A percentile compares a stretch with the other conserved stretches of the same genome.
These are phyloP conservation scores for Stegana nigrithorax DNA, from an alignment of 2,888 invertebrate genomes.

Conservation along the genomic window DNA sequence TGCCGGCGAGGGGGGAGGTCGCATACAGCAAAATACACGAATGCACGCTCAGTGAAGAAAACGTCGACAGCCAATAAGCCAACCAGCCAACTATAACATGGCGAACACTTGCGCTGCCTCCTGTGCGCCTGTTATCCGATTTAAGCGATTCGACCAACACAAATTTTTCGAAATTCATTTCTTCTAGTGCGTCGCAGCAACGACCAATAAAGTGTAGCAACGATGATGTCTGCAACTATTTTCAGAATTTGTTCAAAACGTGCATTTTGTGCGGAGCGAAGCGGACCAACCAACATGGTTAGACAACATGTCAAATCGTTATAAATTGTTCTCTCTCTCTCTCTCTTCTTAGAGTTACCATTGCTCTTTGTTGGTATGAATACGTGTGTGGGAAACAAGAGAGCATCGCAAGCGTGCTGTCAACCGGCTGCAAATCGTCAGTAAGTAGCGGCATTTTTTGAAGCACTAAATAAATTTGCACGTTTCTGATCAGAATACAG, in stretches of 20 bases:
- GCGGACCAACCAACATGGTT: slow-evolving; percentile 35
- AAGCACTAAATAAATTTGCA: too few relatives aligned
- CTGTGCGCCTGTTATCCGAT: slow-evolving; percentile 63
- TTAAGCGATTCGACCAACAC: slow-evolving; percentile 69
- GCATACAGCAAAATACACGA: neutral
- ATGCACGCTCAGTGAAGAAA: slow-evolving; percentile 36
- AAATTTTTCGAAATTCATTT: slow-evolving; percentile 67
- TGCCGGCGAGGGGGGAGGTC: neutral
- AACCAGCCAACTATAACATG: slow-evolving; percentile 65
- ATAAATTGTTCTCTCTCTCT: too few relatives aligned
- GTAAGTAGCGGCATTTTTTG: too few relatives aligned
- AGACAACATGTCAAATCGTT: slow-evolving; percentile 6
- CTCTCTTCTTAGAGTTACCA: too few relatives aligned
- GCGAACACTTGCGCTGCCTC: slow-evolving; percentile 41
- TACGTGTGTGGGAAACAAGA: slow-evolving; percentile 10
- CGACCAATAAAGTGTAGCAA: slow-evolving; percentile 56
- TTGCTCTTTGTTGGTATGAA: neutral
- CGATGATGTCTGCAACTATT: slow-evolving; percentile 10
- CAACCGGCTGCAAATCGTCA: neutral
- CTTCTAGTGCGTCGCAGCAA: slow-evolving; percentile 38
- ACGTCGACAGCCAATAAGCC: slow-evolving; percentile 62
- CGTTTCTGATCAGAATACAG: too few relatives aligned
- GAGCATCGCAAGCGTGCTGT: slow-evolving; percentile 7
- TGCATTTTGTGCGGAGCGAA: slow-evolving; percentile 4
- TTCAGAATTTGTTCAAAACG: slow-evolving; percentile 1